Evolutionary conservation across 2,888 invertebrate genomes (phyloP), one percentile per base, ranked within the genome.

Genomic region (Leptinotarsa rubiginosa): DNA sequence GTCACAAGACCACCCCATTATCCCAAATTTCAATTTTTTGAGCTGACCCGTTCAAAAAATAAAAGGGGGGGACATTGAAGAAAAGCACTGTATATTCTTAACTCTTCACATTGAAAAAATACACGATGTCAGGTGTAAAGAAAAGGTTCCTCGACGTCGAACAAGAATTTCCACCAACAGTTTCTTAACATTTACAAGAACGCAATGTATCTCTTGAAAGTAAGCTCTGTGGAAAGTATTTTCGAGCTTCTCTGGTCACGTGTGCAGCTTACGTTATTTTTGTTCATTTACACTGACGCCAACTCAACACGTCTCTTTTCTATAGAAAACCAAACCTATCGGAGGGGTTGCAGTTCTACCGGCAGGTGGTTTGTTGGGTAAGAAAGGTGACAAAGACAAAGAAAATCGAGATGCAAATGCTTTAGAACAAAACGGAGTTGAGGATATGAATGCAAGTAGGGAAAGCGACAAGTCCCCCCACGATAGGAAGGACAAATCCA

Each of bases 321-420:
- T 25, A 47, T 67, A 75, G 75, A 75, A 75, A 70, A 56, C 69
- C 16, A 75, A 95, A 89, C 95, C 95, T 41, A 90, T 94, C 49
- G 96, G 96, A 65, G 96, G 95, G 12, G 93, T 96, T 75, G 93
- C 95, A 77, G 96, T 96, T 79, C 91, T 96, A 88, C 95, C 95
- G 66, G 90, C 93, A 22, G 92, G 92, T 54, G 91, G 90, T 74
- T 86, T 90, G 74, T 89, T 90, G 78, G 90, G 90, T 81, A 90
- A 89, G 85, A 89, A 89, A 85, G 90, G 91, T 82, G 89, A 90
- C 73, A 89, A 92, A 71, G 90, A 90, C 20, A 90, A 90, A 85
- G 90, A 90, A 84, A 87, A 88, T 80, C 88, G 89, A 70, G 82
- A 82, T 22, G 86, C 85, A 73, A 83, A 81, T 70, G 83, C 85